Evolutionary conservation across 2,113 vertebrate species (phyloP), one percentile per base, ranked within the genome.

Genomic region (Ascaphus truei): DNA sequence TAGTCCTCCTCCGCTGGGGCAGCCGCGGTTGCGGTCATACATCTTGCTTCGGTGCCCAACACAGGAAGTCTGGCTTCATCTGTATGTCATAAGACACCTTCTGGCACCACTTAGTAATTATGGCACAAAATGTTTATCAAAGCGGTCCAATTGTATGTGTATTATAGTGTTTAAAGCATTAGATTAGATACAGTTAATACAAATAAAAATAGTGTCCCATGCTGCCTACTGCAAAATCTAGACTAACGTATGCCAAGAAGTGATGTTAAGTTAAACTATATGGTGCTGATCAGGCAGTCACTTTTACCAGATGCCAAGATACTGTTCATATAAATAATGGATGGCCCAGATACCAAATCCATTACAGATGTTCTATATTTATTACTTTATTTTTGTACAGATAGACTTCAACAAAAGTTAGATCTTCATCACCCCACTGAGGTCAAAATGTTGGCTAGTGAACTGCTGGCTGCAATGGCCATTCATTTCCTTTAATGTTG

Each of bases 221-320:
- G 29, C 31, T 16, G 11, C 7, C 20, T 15, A 34, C 20, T 5
- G 1, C 3, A 7, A n/a, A 31, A 53, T 16, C 8, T 53, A 15
- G 16, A 30, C 51, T 8, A 53, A 26, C 26, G n/a, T n/a, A n/a
- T 58, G 56, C 56, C 56, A 58, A 58, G 33, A 58, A 37, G 22
- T 25, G 33, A 58, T 58, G 39, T 58, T 58, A 39, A 58, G 39
- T 58, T 58, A 39, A 58, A 58, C 31, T 58, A 58, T 58, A 58
- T 58, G 56, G 34, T 58, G 33, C 33, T 58, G 33, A 37, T 34
- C 20, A 58, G 22, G 56, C 56, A 58, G 56, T 37, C 34, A 13
- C 39, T 58, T 58, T 33, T 7, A 58, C 56, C 13, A 39, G 56
- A 58, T 33, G 56, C 56, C 56, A 58, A 39, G 13, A 58, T 36